These are phyloP conservation scores for Etheostoma cragini DNA, from an alignment of 2,113 vertebrate genomes.

Conservation along the genomic window DNA sequence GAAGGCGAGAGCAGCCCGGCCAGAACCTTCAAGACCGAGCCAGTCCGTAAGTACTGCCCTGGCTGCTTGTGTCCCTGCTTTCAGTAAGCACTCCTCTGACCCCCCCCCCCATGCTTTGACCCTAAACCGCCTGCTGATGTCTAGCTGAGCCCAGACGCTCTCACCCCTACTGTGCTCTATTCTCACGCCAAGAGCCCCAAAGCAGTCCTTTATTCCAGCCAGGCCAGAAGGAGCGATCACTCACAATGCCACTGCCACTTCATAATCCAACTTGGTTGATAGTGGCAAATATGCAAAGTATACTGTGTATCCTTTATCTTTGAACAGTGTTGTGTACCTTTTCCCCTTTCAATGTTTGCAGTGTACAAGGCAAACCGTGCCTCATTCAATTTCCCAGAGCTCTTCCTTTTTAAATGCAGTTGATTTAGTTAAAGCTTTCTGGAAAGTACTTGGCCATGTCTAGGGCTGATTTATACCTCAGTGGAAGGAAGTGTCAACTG, in stretches of 20 bases:
- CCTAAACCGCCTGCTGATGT: constrained; percentile 38
- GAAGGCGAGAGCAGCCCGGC: constrained; percentile 89
- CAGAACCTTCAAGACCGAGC: constrained; percentile 91
- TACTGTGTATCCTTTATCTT: constrained; percentile 13
- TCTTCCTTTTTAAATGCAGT: background rate
- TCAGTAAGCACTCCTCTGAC: constrained; percentile 29
- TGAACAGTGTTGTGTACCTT: background rate
- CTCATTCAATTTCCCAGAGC: background rate
- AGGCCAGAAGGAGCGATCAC: constrained; percentile 16
- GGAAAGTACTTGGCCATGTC: constrained; percentile 1
- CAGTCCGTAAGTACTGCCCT: constrained; percentile 93
- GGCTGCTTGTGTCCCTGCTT: background rate
- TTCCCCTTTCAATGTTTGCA: background rate
- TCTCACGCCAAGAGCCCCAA: constrained; percentile 37
- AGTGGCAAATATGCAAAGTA: constrained; percentile 20
- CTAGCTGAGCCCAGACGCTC: constrained; percentile 58
- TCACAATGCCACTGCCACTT: constrained; percentile 25
- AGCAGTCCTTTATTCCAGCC: constrained; percentile 26
- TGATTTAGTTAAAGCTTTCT: constrained; percentile 49
- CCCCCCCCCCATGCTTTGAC: constrained; percentile 42
- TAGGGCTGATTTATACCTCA: constrained; percentile 39
- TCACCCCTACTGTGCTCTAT: constrained; percentile 27
- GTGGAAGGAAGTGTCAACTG: constrained; percentile 23
- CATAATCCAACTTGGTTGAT: constrained; percentile 13
- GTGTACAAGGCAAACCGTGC: background rate